Evolutionary conservation across 23 tunicate species (phyloP), one percentile per base, ranked within the genome.

Genomic region (Halocynthia aurantium): DNA sequence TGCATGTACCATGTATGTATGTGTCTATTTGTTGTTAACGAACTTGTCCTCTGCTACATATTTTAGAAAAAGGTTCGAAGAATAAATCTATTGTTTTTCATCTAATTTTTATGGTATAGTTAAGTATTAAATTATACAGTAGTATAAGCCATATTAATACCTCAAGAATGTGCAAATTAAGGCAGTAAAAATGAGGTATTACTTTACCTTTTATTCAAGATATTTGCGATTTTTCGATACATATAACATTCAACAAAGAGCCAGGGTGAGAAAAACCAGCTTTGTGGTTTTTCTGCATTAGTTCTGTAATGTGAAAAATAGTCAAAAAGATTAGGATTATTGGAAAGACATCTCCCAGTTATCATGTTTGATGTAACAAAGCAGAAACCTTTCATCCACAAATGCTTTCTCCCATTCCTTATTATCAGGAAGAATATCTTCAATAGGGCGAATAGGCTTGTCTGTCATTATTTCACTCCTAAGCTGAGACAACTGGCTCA

Each of bases 391-490:
- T 55, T 73, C 66, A 61, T 80, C 69, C 6, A 73, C 51, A 7
- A 82, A 63, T 71, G 77, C 44, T 12, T 58, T 53, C 64, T 87
- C 78, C 98, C 98, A 92, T 8, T 60, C 50, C 19, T 82, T 77
- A 18, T 22, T 58, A 76, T 84, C 96, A 50, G 54, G 15, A 57
- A 80, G 52, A 6, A 49, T n/a, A 68, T 89, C 96, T 10, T 67
- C 62, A 10, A 89, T 61, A 11, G 21, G 6, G 11, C 76, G 18
- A 12, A 89, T 11, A 17, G 76, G 77, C 50, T 89, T 89, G 70
- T 89, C 82, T 31, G 96, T 89, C 96, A 89, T 89, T 15, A 89
- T 80, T 53, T 89, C 96, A 89, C 75, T 89, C 61, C 96, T 18
- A 7, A 89, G 65, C 64, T 89, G 67, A 21, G 96, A 89, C 52